Evolutionary conservation across 2,113 vertebrate species (phyloP), one percentile per base, ranked within the genome.

Genomic region (Bagarius yarrelli): DNA sequence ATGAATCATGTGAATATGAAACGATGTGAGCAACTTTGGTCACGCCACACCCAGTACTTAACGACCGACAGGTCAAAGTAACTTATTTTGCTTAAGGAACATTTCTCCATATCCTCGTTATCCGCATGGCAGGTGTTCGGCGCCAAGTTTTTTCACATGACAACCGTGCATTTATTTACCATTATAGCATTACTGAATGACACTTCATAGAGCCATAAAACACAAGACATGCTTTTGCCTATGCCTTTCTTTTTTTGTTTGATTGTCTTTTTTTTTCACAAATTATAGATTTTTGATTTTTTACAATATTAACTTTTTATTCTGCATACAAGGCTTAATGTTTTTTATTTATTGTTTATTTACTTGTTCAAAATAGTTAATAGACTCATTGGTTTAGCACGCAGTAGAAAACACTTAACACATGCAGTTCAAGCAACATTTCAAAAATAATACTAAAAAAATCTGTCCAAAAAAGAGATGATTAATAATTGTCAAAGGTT

Each of bases 1-100:
- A 70, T 85, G 73, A 83, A 80, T 85, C 81, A 83, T 80, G 77
- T 85, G 81, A 85, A 77, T 27, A 44, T 59, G 30, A 56, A 50
- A 56, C 25, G 64, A 73, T 69, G 30, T 12, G 25, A 32, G 44
- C 71, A 69, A 81, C 80, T 81, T 81, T 81, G 80, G 34, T 72
- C 80, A 44, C 1, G 53, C 63, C 80, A 78, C 82, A 83, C 76
- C 76, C 66, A 55, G 76, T 2, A 44, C 14, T 79, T 76, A 76
- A 81, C 61, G 52, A 79, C 15, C 25, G 44, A 34, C n/a, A n/a
- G 82, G 82, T 79, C 82, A 83, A 83, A 79, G 82, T 83, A 56
- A 79, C 50, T 30, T 32, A 64, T 77, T 52, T 53, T 32, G 5
- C 55, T 15, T 16, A 55, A 67, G 61, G 25, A 36, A 66, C 61